phyloP scores from a whole-genome alignment of 2,797 vertebrate species.

The Hydrocynus forskahlii region DNA sequence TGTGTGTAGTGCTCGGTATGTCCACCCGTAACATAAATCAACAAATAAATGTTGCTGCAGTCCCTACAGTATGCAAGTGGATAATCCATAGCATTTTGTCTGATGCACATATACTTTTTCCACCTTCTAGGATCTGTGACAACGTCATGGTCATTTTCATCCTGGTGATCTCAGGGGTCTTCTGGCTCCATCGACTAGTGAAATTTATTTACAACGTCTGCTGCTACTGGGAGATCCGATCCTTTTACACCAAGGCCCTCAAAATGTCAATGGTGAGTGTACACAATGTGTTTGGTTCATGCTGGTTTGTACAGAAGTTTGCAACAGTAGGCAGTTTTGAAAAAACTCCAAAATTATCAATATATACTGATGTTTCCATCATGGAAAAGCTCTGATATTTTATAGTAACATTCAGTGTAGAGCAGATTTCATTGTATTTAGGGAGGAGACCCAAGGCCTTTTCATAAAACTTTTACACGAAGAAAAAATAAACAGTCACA shows the following conservation, averaged over 20 bases:
- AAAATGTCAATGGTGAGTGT: slow-evolving; percentile 93
- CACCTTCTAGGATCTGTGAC: slow-evolving; percentile 83
- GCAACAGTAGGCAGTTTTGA: too few species aligned
- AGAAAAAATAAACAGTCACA: too few species aligned
- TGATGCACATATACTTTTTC: neutral
- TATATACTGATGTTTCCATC: too few species aligned
- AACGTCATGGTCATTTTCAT: slow-evolving; percentile 93
- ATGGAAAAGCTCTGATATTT: too few species aligned
- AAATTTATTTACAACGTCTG: slow-evolving; percentile 99
- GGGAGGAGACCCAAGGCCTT: too few species aligned
- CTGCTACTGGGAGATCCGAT: slow-evolving; percentile 98
- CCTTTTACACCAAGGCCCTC: slow-evolving; percentile 94
- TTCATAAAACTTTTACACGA: too few species aligned
- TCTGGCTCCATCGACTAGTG: slow-evolving; percentile 94
- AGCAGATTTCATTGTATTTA: too few species aligned
- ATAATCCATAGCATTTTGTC: neutral
- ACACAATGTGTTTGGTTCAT: neutral
- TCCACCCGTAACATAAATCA: neutral
- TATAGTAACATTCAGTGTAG: too few species aligned
- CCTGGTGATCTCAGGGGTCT: slow-evolving; percentile 91
- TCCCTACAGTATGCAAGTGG: too few species aligned
- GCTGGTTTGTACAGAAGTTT: neutral
- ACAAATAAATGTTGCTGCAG: neutral
- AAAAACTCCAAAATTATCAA: too few species aligned
- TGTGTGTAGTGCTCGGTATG: slow-evolving; percentile 90